Evolutionary conservation across 2,113 vertebrate genomes (phyloP).

Genomic region (Ramphastos sulfuratus): DNA sequence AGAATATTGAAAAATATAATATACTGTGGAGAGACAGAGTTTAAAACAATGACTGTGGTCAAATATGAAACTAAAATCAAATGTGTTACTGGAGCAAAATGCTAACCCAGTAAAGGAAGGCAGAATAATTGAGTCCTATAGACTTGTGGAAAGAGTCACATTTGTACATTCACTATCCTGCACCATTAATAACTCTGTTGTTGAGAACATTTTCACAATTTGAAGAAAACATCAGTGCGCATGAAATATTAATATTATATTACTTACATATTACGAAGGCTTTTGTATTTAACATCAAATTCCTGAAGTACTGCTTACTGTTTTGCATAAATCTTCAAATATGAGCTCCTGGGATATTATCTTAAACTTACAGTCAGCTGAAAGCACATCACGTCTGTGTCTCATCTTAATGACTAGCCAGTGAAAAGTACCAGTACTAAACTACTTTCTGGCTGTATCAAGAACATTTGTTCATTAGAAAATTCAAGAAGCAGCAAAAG

Average conservation of each 20-base stretch:
- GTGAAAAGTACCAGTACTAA: not conserved
- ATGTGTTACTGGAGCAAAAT: not conserved
- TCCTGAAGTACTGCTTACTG: not conserved
- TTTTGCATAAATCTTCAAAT: not conserved
- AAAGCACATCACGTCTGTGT: not conserved
- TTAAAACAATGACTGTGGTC: not conserved
- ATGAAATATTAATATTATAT: not conserved
- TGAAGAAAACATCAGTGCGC: not conserved
- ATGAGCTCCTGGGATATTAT: not conserved
- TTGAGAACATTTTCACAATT: not conserved
- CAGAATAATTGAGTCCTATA: not conserved
- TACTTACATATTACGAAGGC: not conserved
- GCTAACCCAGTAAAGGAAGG: not conserved
- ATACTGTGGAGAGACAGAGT: not conserved
- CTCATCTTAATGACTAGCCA: not conserved
- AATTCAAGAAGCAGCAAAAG: not conserved
- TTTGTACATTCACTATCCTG: not conserved
- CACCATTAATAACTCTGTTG: not conserved
- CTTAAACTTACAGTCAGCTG: not conserved
- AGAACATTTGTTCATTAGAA: not conserved
- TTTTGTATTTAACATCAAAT: not conserved
- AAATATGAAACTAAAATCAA: not conserved
- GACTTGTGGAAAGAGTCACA: not conserved
- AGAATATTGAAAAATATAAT: not conserved
- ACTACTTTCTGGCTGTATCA: not conserved